Base-by-base conservation (phyloP, 1,140 invertebrate species). In the Papilio xuthus region DNA sequence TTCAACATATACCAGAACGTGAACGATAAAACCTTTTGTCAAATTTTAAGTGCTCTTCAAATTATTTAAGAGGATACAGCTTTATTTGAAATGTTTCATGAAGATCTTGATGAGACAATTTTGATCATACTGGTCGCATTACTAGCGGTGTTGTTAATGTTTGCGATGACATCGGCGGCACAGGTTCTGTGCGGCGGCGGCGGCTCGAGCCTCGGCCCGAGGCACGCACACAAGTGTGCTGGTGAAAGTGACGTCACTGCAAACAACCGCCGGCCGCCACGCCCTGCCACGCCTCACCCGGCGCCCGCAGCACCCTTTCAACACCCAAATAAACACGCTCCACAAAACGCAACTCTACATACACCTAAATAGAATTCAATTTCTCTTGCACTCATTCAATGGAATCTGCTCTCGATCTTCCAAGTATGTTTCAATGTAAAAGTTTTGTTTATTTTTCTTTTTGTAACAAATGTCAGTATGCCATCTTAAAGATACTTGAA, bases 261-360 rank as follows among this genome's bases (percentile, higher is more conserved):
- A 73, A 37, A 18, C 69, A 76, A 76, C 69, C 53, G 79, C 72
- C 78, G 78, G 37, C 42, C 73, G 84, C 88, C 90, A 88, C 90
- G 90, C 90, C 90, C 89, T 88, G 84, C 80, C 85, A 89, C 90
- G 89, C 89, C 90, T 82, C 81, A 82, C 81, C 81, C 83, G 81
- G 78, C 80, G 78, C 78, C 77, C 70, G 78, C 72, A 77, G 75
- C 78, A 82, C 80, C 76, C 77, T 74, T 70, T 63, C 77, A 56
- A 70, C 71, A 47, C 37, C 71, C 41, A 73, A 23, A 26, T 28
- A 26, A n/a, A 15, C 67, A 18, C 26, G n/a, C 78, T 77, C 12
- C 4, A 78, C 32, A 79, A 80, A 82, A 79, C 70, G 50, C 63
- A 72, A 74, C 79, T 78, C 56, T 86, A 87, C 77, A 4, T 4